phyloP scores from a whole-genome alignment of 2,113 vertebrate genomes.

The Gymnocephalus cernua region DNA sequence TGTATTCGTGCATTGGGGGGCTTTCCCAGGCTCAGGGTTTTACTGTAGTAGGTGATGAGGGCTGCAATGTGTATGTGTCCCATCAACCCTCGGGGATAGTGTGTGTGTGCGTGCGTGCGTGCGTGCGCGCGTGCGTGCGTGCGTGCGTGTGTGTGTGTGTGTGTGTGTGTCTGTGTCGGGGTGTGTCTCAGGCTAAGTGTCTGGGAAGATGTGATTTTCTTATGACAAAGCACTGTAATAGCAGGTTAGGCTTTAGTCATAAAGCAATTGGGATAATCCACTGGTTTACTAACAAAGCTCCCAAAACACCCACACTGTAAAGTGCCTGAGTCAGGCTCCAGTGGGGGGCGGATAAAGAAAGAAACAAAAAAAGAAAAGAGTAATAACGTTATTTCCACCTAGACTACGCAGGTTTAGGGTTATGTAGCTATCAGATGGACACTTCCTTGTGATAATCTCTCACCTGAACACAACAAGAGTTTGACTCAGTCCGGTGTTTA shows the following conservation, averaged over 20 bases:
- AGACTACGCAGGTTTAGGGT: constrained; percentile 26
- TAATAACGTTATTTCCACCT: constrained; percentile 24
- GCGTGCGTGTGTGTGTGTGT: constrained; percentile 61
- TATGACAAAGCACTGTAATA: constrained; percentile 76
- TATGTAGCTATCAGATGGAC: constrained; percentile 32
- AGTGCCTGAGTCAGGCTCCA: constrained; percentile 58
- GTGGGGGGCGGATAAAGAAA: constrained; percentile 14
- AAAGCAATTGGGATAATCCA: constrained; percentile 74
- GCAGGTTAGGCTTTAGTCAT: constrained; percentile 74
- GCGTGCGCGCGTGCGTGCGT: too few species aligned
- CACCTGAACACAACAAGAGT: constrained; percentile 15
- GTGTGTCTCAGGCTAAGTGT: constrained; percentile 65
- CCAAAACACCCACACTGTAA: constrained; percentile 73
- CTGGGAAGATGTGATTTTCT: constrained; percentile 73
- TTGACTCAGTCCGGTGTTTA: constrained; percentile 37
- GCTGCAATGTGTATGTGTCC: constrained; percentile 32
- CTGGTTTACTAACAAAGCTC: constrained; percentile 77
- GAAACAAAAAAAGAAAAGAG: constrained; percentile 9
- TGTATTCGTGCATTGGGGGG: constrained; percentile 38
- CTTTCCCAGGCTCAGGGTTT: constrained; percentile 66
- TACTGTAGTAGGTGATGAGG: constrained; percentile 55
- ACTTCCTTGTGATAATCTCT: constrained; percentile 31
- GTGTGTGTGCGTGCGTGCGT: constrained; percentile 64
- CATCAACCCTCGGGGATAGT: constrained; percentile 29
- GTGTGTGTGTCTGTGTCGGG: constrained; percentile 37